Evolutionary conservation across 1,140 invertebrate genomes (phyloP).

Genomic region (Trachymyrmex septentrionalis): DNA sequence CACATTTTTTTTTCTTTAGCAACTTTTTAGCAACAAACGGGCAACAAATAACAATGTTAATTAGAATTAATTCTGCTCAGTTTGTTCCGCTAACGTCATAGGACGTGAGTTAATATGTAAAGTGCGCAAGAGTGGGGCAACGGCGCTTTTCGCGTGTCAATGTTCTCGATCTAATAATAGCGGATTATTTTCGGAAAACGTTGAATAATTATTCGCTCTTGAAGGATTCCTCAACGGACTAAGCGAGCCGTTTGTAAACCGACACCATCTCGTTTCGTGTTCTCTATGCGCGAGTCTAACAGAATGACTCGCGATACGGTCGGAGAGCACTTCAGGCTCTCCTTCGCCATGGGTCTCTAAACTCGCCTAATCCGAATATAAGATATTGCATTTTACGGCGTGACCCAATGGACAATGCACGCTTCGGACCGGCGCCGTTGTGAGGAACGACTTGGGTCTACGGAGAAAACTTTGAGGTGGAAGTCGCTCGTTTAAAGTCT

Average conservation of each 20-base stretch:
- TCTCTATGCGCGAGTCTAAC: conserved; percentile 15
- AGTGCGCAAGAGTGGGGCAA: not conserved
- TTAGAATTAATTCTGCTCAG: no score
- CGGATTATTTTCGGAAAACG: conserved; percentile 39
- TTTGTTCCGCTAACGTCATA: not conserved
- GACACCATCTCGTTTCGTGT: conserved; percentile 46
- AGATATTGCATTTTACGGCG: conserved; percentile 74
- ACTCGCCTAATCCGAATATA: conserved; percentile 71
- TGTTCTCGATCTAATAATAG: not conserved
- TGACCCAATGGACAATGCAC: conserved; percentile 68
- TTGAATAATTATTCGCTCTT: conserved; percentile 30
- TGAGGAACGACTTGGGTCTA: conserved; percentile 22
- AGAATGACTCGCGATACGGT: conserved; percentile 57
- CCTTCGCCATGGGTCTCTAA: conserved; percentile 64
- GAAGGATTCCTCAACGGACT: not conserved
- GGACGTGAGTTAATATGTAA: not conserved
- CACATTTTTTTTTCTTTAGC: no score
- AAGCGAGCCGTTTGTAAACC: conserved; percentile 40
- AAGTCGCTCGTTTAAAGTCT: not conserved
- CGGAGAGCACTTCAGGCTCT: not conserved
- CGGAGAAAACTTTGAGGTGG: not conserved
- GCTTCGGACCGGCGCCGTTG: conserved; percentile 29
- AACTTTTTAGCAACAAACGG: no score
- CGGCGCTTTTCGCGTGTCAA: not conserved
- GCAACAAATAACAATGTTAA: no score